phyloP scores from a whole-genome alignment of 64 coral and sea anemone genomes.

The Montipora capricornis region DNA sequence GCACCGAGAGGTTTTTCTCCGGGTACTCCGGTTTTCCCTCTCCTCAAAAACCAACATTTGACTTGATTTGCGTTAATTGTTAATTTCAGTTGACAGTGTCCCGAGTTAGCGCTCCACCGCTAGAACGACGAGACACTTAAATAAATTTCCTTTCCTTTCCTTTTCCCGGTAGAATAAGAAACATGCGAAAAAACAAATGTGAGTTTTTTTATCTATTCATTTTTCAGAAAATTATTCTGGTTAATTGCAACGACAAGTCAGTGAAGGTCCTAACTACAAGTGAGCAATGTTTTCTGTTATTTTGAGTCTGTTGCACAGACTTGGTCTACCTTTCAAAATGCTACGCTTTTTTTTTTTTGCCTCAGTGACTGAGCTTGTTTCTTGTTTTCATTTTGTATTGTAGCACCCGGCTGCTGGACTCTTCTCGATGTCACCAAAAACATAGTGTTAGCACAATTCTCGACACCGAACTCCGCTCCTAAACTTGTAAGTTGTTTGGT shows the following conservation, averaged over 20 bases:
- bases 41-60: too few relatives aligned
- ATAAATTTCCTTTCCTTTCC: too few relatives aligned
- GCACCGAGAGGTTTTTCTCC: too few relatives aligned
- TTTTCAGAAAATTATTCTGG: conserved; percentile 55
- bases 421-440: conserved; percentile 66
- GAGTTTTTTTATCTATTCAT: neutral
- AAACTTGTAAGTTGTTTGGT: conserved; percentile 41
- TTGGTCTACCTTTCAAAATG: neutral
- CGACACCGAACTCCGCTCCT: conserved; percentile 31
- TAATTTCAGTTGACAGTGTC: too few relatives aligned
- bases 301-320: too few relatives aligned
- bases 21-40: too few relatives aligned
- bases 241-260: conserved; percentile 24
- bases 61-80: too few relatives aligned
- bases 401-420: conserved; percentile 69
- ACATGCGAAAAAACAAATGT: too few relatives aligned
- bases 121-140: too few relatives aligned
- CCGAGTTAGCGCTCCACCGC: too few relatives aligned
- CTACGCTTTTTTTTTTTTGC: neutral
- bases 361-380: neutral
- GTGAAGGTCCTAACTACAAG: conserved; percentile 37
- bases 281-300: neutral
- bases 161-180: too few relatives aligned
- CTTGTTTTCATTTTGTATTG: neutral
- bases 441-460: conserved; percentile 58